phyloP scores from a whole-genome alignment of 2,113 vertebrate genomes.

The Oryzias javanicus region DNA sequence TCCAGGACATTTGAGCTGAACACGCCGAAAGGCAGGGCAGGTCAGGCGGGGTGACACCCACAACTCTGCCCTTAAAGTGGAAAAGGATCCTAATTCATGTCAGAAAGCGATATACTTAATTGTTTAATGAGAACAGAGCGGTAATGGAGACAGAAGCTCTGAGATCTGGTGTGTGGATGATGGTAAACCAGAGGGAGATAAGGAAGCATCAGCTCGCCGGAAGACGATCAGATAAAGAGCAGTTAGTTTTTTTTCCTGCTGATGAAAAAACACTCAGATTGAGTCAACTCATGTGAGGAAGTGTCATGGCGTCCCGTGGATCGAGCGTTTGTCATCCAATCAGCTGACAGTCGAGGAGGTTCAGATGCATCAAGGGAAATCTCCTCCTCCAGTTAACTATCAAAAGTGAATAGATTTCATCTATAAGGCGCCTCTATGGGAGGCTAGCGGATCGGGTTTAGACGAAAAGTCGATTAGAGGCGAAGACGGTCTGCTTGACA shows the following conservation, averaged over 20 bases:
- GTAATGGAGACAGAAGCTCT: constrained; percentile 3
- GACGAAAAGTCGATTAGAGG: constrained; percentile 1
- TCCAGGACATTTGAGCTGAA: constrained; percentile 43
- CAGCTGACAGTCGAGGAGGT: constrained; percentile 17
- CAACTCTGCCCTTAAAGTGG: constrained; percentile 5
- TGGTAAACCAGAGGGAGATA: neutral
- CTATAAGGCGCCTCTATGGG: too few species aligned
- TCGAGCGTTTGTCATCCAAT: neutral
- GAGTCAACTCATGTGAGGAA: constrained; percentile 18
- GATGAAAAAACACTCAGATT: constrained; percentile 12
- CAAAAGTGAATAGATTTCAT: too few species aligned
- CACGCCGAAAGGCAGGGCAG: constrained; percentile 5
- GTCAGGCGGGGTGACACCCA: constrained; percentile 8
- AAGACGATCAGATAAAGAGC: constrained; percentile 20
- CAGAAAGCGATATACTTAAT: constrained; percentile 4
- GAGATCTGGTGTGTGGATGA: neutral
- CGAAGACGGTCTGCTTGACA: neutral
- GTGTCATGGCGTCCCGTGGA: neutral
- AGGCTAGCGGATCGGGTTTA: neutral
- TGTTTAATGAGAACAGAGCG: neutral
- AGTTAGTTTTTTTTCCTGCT: too few species aligned
- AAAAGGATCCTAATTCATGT: constrained; percentile 19
- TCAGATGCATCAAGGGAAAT: constrained; percentile 9
- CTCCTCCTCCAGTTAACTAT: too few species aligned
- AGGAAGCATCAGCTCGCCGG: neutral